Evolutionary conservation across 2,113 vertebrate species (phyloP), one percentile per base, ranked within the genome.

Genomic region (Labeo catla): DNA sequence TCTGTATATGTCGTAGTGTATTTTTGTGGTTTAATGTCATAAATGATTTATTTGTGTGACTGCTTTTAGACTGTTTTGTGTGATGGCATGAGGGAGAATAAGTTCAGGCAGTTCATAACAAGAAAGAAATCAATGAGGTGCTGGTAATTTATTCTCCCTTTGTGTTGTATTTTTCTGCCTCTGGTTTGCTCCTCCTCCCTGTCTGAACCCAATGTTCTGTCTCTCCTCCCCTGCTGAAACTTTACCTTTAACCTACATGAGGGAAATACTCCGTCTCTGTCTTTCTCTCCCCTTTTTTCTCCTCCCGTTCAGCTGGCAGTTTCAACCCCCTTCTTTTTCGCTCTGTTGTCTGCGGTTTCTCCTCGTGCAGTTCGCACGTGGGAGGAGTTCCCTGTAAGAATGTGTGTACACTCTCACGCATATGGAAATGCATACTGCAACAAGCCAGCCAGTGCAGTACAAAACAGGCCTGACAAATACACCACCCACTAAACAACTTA

Each of bases 331-430:
- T 84, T 77, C 90, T 89, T 92, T 93, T 89, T 94, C 90, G 89
- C 89, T 92, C 54, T 68, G 80, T 90, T 91, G 88, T 91, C 88
- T 91, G 90, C 78, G 39, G 89, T 82, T 90, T 88, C 90, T 88
- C 91, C 93, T 92, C 90, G 90, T 95, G 93, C 93, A 91, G 87
- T 86, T 59, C 92, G 90, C 89, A 90, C 89, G 91, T 93, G 91
- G 93, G 91, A 92, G 93, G 93, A 93, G 91, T 93, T 94, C 92
- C 93, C 93, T 15, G 76, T 39, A 93, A 91, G 93, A 94, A 92
- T 93, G 90, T 92, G 89, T 86, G 87, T 91, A 52, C 47, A 77
- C 74, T 54, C 9, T 54, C 9, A 78, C 61, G 50, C 81, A 49
- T 66, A 84, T 77, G 68, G n/a, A 59, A 63, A 78, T 68, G 45